These are phyloP conservation scores for Hirtodrosophila duncani DNA, from an alignment of 2,888 invertebrate genomes.

Conservation along the genomic window DNA sequence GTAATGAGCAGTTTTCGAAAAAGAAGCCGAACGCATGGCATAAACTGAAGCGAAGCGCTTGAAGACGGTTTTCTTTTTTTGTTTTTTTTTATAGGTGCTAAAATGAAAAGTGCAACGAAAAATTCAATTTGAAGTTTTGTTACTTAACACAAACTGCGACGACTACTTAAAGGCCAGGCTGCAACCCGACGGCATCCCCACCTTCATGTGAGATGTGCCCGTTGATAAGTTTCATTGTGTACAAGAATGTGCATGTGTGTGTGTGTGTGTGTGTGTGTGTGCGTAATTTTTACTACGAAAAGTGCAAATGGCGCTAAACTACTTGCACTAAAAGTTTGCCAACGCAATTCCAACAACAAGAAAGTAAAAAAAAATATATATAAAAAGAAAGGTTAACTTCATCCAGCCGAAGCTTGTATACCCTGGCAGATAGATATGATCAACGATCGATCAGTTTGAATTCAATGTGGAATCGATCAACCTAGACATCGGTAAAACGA, in stretches of 20 bases:
- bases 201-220: conserved; percentile 38
- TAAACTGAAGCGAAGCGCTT: conserved; percentile 15
- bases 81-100: conserved; percentile 70
- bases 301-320: conserved; percentile 72
- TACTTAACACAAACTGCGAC: conserved; percentile 68
- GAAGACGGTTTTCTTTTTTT: conserved; percentile 59
- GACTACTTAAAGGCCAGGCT: conserved; percentile 64
- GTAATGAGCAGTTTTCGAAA: conserved; percentile 53
- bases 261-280: conserved; percentile 28
- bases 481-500: no score
- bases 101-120: conserved; percentile 64
- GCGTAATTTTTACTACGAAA: conserved; percentile 71
- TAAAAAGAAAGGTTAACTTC: no score
- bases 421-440: no score
- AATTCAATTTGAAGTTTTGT: conserved; percentile 71
- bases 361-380: conserved; percentile 10
- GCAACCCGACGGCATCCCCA: conserved; percentile 18
- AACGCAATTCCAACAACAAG: conserved; percentile 58
- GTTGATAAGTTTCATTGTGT: conserved; percentile 50
- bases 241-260: conserved; percentile 31
- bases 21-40: neutral
- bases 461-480: no score
- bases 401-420: no score
- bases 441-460: no score
- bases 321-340: conserved; percentile 68